Conservation (phyloP, 2,888 invertebrate species). For the Rhopalosiphum nymphaeae region DNA sequence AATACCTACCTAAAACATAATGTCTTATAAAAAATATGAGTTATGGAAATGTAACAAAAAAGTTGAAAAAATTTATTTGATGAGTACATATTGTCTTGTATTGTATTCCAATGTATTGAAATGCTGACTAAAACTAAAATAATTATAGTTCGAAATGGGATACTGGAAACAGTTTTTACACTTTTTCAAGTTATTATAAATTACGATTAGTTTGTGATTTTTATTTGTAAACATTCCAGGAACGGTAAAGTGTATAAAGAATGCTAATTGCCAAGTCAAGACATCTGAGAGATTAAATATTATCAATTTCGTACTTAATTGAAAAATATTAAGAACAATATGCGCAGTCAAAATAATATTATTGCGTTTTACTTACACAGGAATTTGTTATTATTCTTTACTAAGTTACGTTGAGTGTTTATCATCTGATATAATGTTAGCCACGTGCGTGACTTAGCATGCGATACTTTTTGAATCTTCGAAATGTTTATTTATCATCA, state of each 20-base stretch:
- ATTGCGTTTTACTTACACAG: constrained; percentile 15
- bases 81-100: background rate
- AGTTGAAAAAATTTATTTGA: background rate
- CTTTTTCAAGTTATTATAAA: background rate
- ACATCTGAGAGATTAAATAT: constrained; percentile 38
- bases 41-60: background rate
- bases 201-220: constrained; percentile 21
- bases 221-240: constrained; percentile 25
- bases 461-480: background rate
- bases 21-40: background rate
- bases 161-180: background rate
- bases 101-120: background rate
- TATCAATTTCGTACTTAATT: constrained; percentile 12
- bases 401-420: background rate
- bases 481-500: background rate
- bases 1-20: background rate
- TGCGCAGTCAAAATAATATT: constrained; percentile 21
- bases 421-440: background rate
- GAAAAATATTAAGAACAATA: constrained; percentile 13
- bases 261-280: constrained; percentile 26
- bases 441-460: background rate
- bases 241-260: background rate
- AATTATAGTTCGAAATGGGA: background rate
- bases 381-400: background rate
- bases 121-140: background rate